Base-by-base conservation (phyloP, 2,888 invertebrate species). In the Tipula lateralis region DNA sequence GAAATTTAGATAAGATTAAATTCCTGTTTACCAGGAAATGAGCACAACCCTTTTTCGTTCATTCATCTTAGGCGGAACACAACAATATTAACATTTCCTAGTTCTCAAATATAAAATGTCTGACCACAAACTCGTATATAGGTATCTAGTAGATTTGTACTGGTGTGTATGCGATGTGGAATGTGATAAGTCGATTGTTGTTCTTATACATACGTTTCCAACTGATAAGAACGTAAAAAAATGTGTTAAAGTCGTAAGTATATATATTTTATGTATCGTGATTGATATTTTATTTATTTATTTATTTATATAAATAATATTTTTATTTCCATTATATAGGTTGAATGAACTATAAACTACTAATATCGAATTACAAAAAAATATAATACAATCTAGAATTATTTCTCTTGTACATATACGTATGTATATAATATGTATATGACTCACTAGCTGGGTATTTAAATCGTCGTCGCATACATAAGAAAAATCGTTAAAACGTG, bases 341-440 rank as follows among this genome's bases (percentile, higher is more conserved):
- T 66, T 66, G 66, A 66, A 66, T 66, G 66, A 66, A 66, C 66
- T 66, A 66, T 66, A 66, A 66, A 66, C 66, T 66, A 66, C 66
- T 66, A 66, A 66, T 66, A 66, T 66, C 66, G 66, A 66, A 66
- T 66, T 66, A 66, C 66, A 66, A 66, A 66, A 50, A 66, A 66
- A 66, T 7, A 44, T n/a, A 44, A 44, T 24, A 66, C 7, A 66
- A 66, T 66, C 66, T 24, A 66, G 66, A 66, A 66, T 66, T 66
- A 24, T 24, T 66, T 66, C 24, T 66, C 66, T 66, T 66, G 66
- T 66, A 66, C 9, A 66, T 66, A n/a, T n/a, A n/a, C n/a, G n/a
- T n/a, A n/a, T n/a, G n/a, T n/a, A n/a, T n/a, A n/a, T n/a, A n/a
- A n/a, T n/a, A n/a, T n/a, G n/a, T n/a, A n/a, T n/a, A 66, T 66